phyloP scores from a whole-genome alignment of 2,113 vertebrate species.

The Otolemur garnettii region DNA sequence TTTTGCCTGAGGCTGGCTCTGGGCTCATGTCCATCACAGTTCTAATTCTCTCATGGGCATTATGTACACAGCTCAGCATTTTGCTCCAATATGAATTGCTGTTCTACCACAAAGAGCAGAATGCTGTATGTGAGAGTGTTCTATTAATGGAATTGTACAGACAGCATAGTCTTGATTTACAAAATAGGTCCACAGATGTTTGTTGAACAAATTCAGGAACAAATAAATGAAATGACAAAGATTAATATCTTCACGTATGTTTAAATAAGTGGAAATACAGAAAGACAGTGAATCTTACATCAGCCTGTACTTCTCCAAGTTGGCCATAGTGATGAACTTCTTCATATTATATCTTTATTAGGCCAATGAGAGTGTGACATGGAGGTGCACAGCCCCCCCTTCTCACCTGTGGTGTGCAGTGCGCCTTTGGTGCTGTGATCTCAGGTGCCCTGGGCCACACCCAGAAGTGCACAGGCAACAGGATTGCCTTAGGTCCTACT shows the following conservation, averaged over 20 bases:
- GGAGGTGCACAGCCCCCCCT: not conserved
- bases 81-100: not conserved
- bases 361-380: not conserved
- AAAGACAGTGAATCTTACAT: not conserved
- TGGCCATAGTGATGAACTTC: not conserved
- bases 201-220: not conserved
- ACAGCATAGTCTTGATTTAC: not conserved
- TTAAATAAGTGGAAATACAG: not conserved
- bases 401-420: not conserved
- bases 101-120: not conserved
- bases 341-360: not conserved
- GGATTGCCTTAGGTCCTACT: not conserved
- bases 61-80: not conserved
- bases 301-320: not conserved
- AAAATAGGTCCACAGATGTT: not conserved
- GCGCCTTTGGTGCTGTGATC: not conserved
- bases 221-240: conserved; percentile 25
- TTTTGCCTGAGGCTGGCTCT: conserved; percentile 37
- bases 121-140: not conserved
- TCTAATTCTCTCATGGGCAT: not conserved
- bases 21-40: not conserved
- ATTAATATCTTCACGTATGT: not conserved
- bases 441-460: not conserved
- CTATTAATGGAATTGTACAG: not conserved
- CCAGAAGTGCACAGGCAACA: not conserved